phyloP scores from a whole-genome alignment of 2,113 vertebrate genomes.

The Chinchilla lanigera region DNA sequence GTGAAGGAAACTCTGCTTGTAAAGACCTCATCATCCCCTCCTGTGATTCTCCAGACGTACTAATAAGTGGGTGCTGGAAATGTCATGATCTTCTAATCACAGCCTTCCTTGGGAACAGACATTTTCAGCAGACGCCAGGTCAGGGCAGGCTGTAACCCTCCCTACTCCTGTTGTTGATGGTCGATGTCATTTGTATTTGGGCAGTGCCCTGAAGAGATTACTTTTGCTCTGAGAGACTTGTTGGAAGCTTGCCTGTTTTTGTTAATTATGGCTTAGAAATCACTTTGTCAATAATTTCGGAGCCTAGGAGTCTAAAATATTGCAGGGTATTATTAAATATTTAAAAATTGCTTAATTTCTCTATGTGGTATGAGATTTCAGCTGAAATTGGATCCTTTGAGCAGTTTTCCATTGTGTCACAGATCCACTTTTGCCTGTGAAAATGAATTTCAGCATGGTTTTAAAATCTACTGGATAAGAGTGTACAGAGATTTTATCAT shows the following conservation, averaged over 20 bases:
- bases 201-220: neutral
- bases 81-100: conserved; percentile 43
- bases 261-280: conserved; percentile 63
- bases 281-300: conserved; percentile 59
- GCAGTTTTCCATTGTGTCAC: neutral
- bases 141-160: neutral
- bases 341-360: conserved; percentile 63
- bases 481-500: neutral
- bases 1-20: neutral
- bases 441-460: neutral
- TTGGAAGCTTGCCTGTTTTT: conserved; percentile 59
- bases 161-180: neutral
- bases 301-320: conserved; percentile 61
- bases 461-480: neutral
- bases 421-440: neutral
- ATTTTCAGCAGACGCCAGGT: neutral
- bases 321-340: conserved; percentile 70
- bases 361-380: neutral
- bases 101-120: neutral
- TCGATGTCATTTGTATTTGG: neutral
- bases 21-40: neutral
- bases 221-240: conserved; percentile 37
- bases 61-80: conserved; percentile 46
- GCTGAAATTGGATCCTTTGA: conserved; percentile 26
- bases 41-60: conserved; percentile 24